Evolutionary conservation across 1,140 invertebrate species (phyloP).

Genomic region (Tigriopus japonicus): DNA sequence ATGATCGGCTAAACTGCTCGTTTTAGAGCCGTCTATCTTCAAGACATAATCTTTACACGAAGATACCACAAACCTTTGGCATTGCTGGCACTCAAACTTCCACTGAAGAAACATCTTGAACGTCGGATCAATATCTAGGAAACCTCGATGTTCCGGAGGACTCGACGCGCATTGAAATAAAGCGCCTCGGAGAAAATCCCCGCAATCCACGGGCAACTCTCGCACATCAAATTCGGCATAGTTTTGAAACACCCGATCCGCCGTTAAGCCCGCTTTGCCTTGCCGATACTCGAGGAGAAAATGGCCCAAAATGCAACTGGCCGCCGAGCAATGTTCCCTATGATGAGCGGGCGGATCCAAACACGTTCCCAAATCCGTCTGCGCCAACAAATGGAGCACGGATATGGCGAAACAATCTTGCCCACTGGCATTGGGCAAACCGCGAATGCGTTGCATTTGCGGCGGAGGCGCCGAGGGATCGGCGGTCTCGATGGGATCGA

Average conservation of each 20-base stretch:
- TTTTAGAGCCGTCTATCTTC: background rate
- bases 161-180: too few species aligned
- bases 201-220: background rate
- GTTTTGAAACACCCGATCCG: background rate
- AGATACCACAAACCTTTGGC: background rate
- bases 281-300: background rate
- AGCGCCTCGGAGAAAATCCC: background rate
- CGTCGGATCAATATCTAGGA: background rate
- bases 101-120: background rate
- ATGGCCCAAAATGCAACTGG: background rate
- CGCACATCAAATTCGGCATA: background rate
- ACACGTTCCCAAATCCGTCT: background rate
- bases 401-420: conserved; percentile 1
- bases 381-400: background rate
- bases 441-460: background rate
- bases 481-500: too few species aligned
- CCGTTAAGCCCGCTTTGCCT: background rate
- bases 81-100: background rate
- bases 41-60: background rate
- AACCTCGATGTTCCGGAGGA: too few species aligned
- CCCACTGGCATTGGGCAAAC: background rate
- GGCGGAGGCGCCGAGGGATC: too few species aligned
- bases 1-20: background rate
- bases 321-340: background rate
- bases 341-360: background rate